A percentile compares a stretch with the other conserved stretches of the same genome.
These are phyloP conservation scores for Leptopilina syphax DNA, from an alignment of 2,888 invertebrate genomes.

Conservation along the genomic window DNA sequence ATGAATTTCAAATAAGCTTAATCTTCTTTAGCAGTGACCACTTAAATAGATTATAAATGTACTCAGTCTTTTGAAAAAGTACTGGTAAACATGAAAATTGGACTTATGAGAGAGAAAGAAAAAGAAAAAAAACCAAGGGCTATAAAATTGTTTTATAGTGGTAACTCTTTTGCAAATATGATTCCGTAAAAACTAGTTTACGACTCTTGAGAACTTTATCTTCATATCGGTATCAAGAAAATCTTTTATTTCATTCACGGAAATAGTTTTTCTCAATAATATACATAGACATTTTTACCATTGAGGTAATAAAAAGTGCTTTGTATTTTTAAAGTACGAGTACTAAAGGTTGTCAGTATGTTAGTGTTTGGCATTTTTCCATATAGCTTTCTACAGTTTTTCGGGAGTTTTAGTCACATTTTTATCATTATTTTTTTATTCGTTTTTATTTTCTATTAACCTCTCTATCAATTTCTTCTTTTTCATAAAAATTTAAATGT, in stretches of 20 bases:
- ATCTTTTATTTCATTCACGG: constrained; percentile 3
- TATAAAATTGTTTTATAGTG: constrained; percentile 5
- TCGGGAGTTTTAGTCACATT: too few relatives aligned
- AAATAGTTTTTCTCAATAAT: not conserved
- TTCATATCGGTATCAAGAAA: not conserved
- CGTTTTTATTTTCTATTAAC: too few relatives aligned
- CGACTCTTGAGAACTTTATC: constrained; percentile 19
- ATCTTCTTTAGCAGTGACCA: constrained; percentile 23
- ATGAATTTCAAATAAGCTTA: constrained; percentile 34
- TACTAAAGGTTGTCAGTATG: too few relatives aligned
- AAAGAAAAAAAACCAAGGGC: not conserved
- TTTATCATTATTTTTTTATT: too few relatives aligned
- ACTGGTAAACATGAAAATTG: constrained; percentile 15
- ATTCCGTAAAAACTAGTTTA: constrained; percentile 15
- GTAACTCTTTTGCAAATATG: constrained; percentile 12
- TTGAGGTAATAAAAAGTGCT: constrained; percentile 2
- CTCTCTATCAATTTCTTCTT: too few relatives aligned
- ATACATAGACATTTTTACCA: not conserved
- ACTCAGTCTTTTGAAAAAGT: constrained; percentile 1
- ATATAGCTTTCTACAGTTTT: too few relatives aligned
- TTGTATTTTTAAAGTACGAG: not conserved
- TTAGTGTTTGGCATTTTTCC: too few relatives aligned
- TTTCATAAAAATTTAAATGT: too few relatives aligned
- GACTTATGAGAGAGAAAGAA: not conserved
- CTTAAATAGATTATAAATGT: constrained; percentile 21